Conservation (phyloP, 1,140 invertebrate genomes). For the Paralvinella palmiformis region DNA sequence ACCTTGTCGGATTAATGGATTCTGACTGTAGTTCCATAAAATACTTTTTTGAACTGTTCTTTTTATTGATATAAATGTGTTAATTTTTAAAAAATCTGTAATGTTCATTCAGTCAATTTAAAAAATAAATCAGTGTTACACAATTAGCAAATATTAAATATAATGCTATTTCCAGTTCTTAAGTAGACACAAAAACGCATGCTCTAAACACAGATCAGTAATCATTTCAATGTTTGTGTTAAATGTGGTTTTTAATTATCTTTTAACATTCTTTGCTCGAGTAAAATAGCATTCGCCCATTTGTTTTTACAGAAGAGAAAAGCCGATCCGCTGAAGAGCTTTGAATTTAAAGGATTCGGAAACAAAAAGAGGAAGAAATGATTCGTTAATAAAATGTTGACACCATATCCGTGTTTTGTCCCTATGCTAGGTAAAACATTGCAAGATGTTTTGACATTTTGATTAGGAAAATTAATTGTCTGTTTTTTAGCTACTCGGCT, state of each 20-base stretch:
- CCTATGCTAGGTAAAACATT: too few relatives aligned
- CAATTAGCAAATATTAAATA: not conserved
- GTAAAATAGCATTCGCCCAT: not conserved
- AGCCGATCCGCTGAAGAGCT: conserved; percentile 46
- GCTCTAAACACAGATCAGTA: not conserved
- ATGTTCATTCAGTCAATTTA: too few relatives aligned
- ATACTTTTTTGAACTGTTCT: too few relatives aligned
- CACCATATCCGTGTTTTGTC: too few relatives aligned
- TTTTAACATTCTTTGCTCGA: not conserved
- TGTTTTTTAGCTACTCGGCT: too few relatives aligned
- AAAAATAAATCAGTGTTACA: not conserved
- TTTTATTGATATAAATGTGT: too few relatives aligned
- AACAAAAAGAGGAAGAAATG: conserved; percentile 19
- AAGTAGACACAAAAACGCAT: not conserved
- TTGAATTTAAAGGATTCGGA: conserved; percentile 42
- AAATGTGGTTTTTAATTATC: not conserved
- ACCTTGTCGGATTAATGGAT: too few relatives aligned
- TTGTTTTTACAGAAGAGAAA: conserved; percentile 41
- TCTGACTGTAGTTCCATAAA: too few relatives aligned
- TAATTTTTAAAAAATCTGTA: too few relatives aligned
- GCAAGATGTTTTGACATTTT: too few relatives aligned
- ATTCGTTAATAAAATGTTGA: not conserved
- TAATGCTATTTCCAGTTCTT: not conserved
- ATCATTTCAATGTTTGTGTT: not conserved
- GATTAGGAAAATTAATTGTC: too few relatives aligned